Percentiles rank a stretch among this genome's conserved stretches.
Evolutionary conservation across 1,140 invertebrate genomes (phyloP).

Genomic region (Delia radicum): DNA sequence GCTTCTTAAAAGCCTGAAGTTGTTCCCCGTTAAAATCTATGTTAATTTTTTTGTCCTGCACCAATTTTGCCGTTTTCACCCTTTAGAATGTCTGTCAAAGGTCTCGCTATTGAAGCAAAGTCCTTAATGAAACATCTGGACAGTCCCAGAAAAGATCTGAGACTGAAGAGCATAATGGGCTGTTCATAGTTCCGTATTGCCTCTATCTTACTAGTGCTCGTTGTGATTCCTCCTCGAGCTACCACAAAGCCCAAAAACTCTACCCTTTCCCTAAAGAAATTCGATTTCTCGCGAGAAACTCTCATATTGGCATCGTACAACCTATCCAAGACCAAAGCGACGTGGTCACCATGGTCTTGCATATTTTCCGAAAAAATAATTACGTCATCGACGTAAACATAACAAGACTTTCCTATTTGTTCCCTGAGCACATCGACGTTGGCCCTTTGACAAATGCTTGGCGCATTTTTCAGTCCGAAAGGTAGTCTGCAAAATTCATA

Average conservation of each 20-base stretch:
- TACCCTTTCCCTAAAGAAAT: slow-evolving; percentile 45
- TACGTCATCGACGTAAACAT: slow-evolving; percentile 26
- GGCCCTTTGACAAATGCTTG: slow-evolving; percentile 13
- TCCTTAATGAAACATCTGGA: slow-evolving; percentile 30
- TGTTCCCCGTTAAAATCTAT: slow-evolving; percentile 21
- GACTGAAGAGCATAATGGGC: slow-evolving; percentile 14
- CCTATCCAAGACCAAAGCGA: not conserved
- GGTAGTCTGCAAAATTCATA: slow-evolving; percentile 35
- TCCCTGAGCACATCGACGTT: slow-evolving; percentile 17
- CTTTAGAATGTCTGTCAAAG: slow-evolving; percentile 17
- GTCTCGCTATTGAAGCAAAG: slow-evolving; percentile 27
- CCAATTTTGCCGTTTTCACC: slow-evolving; percentile 28
- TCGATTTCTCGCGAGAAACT: not conserved
- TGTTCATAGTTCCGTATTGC: slow-evolving; percentile 30
- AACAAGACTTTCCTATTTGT: slow-evolving; percentile 18
- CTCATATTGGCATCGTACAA: slow-evolving; percentile 30
- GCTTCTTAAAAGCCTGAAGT: slow-evolving; percentile 46
- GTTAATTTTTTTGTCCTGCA: not conserved
- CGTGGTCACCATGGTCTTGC: not conserved
- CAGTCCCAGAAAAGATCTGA: slow-evolving; percentile 31
- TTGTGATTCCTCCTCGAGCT: slow-evolving; percentile 27
- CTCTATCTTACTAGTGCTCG: slow-evolving; percentile 29
- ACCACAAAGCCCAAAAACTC: slow-evolving; percentile 30
- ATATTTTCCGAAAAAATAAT: slow-evolving; percentile 32
- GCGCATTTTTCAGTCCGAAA: slow-evolving; percentile 46